Conservation (phyloP, 2,888 invertebrate species). For the Pollenia angustigena region DNA sequence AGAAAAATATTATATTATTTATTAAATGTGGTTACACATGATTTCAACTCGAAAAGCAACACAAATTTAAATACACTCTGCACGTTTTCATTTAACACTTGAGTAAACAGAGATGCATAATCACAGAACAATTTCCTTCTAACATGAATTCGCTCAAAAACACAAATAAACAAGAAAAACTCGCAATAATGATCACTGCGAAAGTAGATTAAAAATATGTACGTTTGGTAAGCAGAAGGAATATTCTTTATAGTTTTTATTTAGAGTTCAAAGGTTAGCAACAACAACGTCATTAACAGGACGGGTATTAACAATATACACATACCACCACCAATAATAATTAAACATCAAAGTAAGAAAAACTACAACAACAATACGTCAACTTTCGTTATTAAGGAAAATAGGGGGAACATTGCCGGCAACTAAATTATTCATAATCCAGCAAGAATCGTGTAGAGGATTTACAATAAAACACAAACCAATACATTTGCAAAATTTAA, state of each 20-base stretch:
- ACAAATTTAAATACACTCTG: neutral
- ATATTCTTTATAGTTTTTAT: neutral
- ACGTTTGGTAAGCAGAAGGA: no score
- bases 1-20: neutral
- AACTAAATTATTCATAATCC: slow-evolving; percentile 28
- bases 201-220: no score
- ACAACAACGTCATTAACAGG: slow-evolving; percentile 13
- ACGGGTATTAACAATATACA: slow-evolving; percentile 6
- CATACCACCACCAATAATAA: neutral
- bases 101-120: slow-evolving; percentile 17
- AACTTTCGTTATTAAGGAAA: slow-evolving; percentile 22
- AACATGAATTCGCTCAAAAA: slow-evolving; percentile 17
- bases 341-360: slow-evolving; percentile 41
- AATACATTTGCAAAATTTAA: neutral
- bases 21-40: neutral
- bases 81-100: slow-evolving; percentile 16
- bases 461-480: slow-evolving; percentile 54
- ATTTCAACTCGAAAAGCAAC: neutral
- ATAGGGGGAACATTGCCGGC: neutral
- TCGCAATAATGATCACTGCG: slow-evolving; percentile 15
- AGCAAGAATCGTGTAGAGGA: slow-evolving; percentile 59
- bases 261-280: slow-evolving; percentile 56
- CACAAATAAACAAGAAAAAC: slow-evolving; percentile 19
- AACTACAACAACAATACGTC: slow-evolving; percentile 7
- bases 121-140: neutral